These are phyloP conservation scores for Sminthopsis crassicaudata DNA, from an alignment of 2,113 vertebrate species.

Conservation along the genomic window DNA sequence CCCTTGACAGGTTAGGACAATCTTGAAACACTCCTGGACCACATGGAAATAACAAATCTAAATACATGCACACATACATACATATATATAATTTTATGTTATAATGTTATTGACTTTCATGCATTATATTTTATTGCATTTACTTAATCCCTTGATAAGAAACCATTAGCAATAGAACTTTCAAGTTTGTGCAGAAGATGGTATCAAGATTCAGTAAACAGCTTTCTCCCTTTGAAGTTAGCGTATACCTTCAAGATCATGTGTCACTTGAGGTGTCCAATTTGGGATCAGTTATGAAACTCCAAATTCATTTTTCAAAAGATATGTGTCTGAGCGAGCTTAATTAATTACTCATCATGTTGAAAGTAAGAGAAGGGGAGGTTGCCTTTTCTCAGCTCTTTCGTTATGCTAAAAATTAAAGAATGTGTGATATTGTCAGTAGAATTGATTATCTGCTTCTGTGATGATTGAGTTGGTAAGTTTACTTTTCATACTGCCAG, in stretches of 20 bases:
- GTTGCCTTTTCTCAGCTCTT: slow-evolving; percentile 3
- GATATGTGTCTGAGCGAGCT: slow-evolving; percentile 14
- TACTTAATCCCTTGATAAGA: slow-evolving; percentile 10
- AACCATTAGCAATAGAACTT: neutral
- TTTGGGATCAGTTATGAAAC: slow-evolving; percentile 16
- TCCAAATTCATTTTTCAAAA: slow-evolving; percentile 36
- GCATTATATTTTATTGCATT: neutral
- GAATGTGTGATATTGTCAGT: neutral
- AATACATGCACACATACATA: too few relatives aligned
- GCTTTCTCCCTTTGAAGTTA: slow-evolving; percentile 24
- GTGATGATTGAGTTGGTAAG: neutral
- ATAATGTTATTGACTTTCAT: too few relatives aligned
- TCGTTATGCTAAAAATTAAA: slow-evolving; percentile 8
- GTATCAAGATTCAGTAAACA: neutral
- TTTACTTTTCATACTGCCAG: neutral
- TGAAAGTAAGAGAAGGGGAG: neutral
- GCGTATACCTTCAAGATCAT: neutral
- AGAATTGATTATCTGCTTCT: slow-evolving; percentile 11
- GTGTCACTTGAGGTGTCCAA: slow-evolving; percentile 1
- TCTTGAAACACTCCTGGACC: neutral
- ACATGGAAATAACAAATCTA: neutral
- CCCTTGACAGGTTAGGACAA: neutral
- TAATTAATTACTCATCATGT: slow-evolving; percentile 7
- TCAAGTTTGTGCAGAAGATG: slow-evolving; percentile 4
- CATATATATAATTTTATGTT: too few relatives aligned